Evolutionary conservation across 1,140 invertebrate genomes (phyloP).

Genomic region (Cephus cinctus): DNA sequence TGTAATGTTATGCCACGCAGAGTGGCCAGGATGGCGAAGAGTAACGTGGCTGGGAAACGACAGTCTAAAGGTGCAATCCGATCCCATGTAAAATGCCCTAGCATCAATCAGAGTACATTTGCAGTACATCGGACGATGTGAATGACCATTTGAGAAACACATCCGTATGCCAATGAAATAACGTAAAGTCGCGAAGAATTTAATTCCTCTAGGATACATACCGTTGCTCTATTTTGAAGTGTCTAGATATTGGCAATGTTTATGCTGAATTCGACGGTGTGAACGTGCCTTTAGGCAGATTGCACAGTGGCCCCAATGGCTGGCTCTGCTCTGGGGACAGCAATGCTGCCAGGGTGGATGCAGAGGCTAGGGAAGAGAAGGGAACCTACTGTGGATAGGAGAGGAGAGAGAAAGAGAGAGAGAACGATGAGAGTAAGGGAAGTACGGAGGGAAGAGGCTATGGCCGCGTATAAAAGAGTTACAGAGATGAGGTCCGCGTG

Average conservation of each 20-base stretch:
- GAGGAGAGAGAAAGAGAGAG: background rate
- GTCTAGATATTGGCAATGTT: too few relatives aligned
- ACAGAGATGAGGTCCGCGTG: slow-evolving; percentile 5
- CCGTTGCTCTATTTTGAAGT: too few relatives aligned
- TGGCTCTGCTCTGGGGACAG: too few relatives aligned
- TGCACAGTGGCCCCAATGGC: too few relatives aligned
- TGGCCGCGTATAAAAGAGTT: slow-evolving; percentile 6
- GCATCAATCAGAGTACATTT: background rate
- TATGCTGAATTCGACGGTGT: too few relatives aligned
- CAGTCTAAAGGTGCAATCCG: background rate
- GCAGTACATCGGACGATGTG: background rate
- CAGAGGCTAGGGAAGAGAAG: too few relatives aligned
- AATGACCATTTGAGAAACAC: background rate
- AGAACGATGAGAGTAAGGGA: slow-evolving; percentile 16
- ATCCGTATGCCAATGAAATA: too few relatives aligned
- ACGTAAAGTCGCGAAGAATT: too few relatives aligned
- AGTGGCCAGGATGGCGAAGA: background rate
- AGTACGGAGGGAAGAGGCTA: slow-evolving; percentile 12
- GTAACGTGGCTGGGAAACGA: background rate
- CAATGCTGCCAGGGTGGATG: too few relatives aligned
- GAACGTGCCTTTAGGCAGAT: too few relatives aligned
- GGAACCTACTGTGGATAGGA: too few relatives aligned
- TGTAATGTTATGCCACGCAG: slow-evolving; percentile 15
- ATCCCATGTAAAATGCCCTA: background rate
- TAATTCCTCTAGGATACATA: too few relatives aligned